A percentile compares a stretch with the other conserved stretches of the same genome.
Evolutionary conservation across 2,888 invertebrate species (phyloP).

Genomic region (Tetheella fluctuosa): DNA sequence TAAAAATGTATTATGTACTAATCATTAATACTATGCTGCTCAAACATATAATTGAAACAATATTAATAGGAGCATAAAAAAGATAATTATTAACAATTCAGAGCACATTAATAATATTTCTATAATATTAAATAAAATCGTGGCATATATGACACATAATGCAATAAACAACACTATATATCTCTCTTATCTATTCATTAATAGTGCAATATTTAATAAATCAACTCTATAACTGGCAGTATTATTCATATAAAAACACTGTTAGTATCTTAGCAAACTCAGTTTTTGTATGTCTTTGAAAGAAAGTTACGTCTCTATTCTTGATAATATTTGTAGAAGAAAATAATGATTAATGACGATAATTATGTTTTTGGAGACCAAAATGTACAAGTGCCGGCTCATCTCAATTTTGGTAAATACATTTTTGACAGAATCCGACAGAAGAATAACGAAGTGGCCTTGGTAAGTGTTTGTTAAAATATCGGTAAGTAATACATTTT

Average conservation of each 20-base stretch:
- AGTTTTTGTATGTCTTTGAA: background rate
- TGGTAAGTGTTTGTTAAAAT: conserved; percentile 49
- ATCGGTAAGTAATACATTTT: too few species aligned
- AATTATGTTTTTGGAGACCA: conserved; percentile 55
- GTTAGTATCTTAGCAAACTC: background rate
- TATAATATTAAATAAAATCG: background rate
- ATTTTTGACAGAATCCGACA: conserved; percentile 53
- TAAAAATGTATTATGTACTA: too few species aligned
- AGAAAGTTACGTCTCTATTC: background rate
- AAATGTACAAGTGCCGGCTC: conserved; percentile 58
- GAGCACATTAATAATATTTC: too few species aligned
- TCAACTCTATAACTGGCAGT: background rate
- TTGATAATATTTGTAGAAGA: background rate
- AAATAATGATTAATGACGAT: conserved; percentile 45
- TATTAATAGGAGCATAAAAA: background rate
- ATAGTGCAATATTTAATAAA: background rate
- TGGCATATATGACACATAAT: background rate
- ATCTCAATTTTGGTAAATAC: conserved; percentile 68
- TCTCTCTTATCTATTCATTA: background rate
- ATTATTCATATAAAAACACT: too few species aligned
- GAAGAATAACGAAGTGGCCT: conserved; percentile 48
- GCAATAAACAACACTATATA: background rate
- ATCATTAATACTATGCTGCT: too few species aligned
- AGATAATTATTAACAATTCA: background rate
- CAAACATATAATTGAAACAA: too few species aligned